These are phyloP conservation scores for Anisognathus igniventris DNA, from an alignment of 2,797 vertebrate species.

Conservation along the genomic window DNA sequence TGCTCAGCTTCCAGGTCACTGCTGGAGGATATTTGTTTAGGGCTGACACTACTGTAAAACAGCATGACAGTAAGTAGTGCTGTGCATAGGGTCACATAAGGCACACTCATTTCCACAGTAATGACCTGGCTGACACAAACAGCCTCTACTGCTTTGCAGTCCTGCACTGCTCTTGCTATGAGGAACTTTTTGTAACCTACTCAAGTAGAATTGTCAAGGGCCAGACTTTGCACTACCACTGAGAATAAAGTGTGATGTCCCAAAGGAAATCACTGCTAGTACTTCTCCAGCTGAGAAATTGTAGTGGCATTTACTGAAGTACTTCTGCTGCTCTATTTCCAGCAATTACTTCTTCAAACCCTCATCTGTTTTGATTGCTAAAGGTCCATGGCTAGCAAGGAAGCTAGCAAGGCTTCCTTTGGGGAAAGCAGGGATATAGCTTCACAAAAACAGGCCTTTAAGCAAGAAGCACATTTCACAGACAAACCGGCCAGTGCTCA, in stretches of 20 bases:
- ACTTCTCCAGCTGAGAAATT: background rate
- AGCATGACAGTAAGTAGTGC: background rate
- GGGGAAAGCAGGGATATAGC: background rate
- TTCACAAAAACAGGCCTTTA: background rate
- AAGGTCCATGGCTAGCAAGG: slow-evolving; percentile 7
- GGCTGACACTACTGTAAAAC: background rate
- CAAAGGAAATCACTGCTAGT: background rate
- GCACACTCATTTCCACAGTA: background rate
- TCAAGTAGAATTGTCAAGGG: background rate
- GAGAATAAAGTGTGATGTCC: background rate
- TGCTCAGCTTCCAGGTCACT: background rate
- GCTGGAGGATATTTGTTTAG: background rate
- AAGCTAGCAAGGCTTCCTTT: slow-evolving; percentile 6
- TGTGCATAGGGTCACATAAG: background rate
- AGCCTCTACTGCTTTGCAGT: background rate
- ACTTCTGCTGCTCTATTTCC: slow-evolving; percentile 3
- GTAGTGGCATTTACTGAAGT: background rate
- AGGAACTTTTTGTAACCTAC: background rate
- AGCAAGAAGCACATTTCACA: background rate
- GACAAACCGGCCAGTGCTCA: background rate
- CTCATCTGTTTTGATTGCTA: slow-evolving; percentile 25
- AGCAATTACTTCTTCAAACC: background rate
- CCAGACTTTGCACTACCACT: background rate
- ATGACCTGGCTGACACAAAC: background rate
- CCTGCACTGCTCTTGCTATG: background rate